phyloP scores from a whole-genome alignment of 2,797 vertebrate genomes.

The Botia almorhae region DNA sequence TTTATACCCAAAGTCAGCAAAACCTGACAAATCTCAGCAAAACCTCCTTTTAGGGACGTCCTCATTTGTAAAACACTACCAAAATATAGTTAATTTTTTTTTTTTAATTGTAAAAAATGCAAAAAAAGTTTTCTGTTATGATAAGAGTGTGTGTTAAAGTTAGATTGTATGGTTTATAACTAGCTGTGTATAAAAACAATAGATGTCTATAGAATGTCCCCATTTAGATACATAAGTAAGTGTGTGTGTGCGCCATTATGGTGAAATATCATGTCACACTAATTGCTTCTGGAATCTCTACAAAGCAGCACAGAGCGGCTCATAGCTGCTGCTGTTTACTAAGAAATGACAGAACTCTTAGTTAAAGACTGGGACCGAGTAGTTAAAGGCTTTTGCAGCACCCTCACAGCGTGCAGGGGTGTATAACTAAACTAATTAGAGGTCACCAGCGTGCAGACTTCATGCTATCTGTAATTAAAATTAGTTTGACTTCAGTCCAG shows the following conservation, averaged over 20 bases:
- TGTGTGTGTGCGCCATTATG: neutral
- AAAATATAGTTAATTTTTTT: too few relatives aligned
- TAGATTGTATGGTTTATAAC: too few relatives aligned
- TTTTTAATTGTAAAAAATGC: too few relatives aligned
- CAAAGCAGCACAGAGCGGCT: slow-evolving; percentile 32
- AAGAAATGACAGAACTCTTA: slow-evolving; percentile 42
- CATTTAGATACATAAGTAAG: too few relatives aligned
- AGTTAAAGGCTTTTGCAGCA: slow-evolving; percentile 41
- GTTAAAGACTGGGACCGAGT: slow-evolving; percentile 34
- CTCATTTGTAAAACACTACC: too few relatives aligned
- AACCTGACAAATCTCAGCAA: too few relatives aligned
- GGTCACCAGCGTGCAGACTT: slow-evolving; percentile 41
- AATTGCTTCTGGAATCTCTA: slow-evolving; percentile 34
- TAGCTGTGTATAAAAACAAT: too few relatives aligned
- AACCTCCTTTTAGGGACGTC: too few relatives aligned
- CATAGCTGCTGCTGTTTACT: slow-evolving; percentile 31
- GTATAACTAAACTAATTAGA: slow-evolving; percentile 51
- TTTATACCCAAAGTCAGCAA: too few relatives aligned
- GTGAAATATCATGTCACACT: slow-evolving; percentile 34
- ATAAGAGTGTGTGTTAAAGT: too few relatives aligned
- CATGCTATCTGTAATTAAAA: slow-evolving; percentile 57
- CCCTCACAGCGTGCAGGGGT: slow-evolving; percentile 14
- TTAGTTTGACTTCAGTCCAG: slow-evolving; percentile 41
- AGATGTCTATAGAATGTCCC: too few relatives aligned
- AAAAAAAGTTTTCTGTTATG: too few relatives aligned